Base-by-base conservation (phyloP, 2,113 vertebrate genomes). In the Poeciliopsis turrubarensis region DNA sequence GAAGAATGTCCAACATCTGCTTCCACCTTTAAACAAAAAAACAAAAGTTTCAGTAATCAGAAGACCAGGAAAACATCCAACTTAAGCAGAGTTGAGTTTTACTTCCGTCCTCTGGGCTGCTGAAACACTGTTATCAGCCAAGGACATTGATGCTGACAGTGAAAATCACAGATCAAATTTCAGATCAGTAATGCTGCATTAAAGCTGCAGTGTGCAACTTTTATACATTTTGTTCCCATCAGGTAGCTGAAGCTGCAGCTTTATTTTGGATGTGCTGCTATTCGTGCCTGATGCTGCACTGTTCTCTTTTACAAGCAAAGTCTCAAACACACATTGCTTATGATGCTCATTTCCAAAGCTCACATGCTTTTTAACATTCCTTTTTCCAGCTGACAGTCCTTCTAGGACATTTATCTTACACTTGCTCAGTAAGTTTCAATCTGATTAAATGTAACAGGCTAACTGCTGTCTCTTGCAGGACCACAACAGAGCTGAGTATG, bases 401-500 rank as follows among this genome's bases (percentile, higher is more conserved):
- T 63, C 25, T 22, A 71, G 47, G 47, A 54, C 54, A 13, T 68
- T 65, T 14, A 37, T 77, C 5, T 67, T 0, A 27, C 8, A 30
- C 37, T 61, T 22, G 17, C 60, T 13, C 14, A 11, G 13, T 30
- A 65, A 0, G 4, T 17, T n/a, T 8, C 9, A 2, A 5, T 27
- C 11, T 32, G 34, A 25, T 6, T 34, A 26, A 44, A 37, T 73
- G 39, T 63, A 67, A 47, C n/a, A 41, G 69, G 25, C 70, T 30
- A 78, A 70, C 70, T 60, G 3, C 74, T 30, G 54, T 82, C 17
- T 72, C 66, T 71, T 83, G 0, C 70, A 95, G 94, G 96, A 96
- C 85, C 97, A 99, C 65, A 95, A 95, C 68, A 94, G 97, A 81
- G 96, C 97, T 0, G 97, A 99, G 54, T 99, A 99, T 0, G 97